Conservation (phyloP, 2,888 invertebrate genomes). For the Agapostemon virescens region DNA sequence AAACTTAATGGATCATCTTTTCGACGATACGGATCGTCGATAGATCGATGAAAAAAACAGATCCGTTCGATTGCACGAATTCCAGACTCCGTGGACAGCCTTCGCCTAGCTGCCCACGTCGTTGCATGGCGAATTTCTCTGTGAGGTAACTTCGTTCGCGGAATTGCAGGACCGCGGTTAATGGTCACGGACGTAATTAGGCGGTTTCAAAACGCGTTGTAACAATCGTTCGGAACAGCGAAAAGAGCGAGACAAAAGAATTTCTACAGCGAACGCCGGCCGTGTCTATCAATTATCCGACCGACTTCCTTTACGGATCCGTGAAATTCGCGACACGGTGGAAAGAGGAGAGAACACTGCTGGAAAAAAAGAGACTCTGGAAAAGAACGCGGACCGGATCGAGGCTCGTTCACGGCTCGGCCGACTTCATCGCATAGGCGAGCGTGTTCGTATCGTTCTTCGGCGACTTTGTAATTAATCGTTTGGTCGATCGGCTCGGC, state of each 20-base stretch:
- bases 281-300: constrained; percentile 24
- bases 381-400: background rate
- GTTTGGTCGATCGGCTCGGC: constrained; percentile 35
- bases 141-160: background rate
- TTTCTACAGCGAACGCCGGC: background rate
- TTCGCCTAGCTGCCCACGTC: background rate
- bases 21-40: too few species aligned
- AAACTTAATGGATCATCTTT: too few species aligned
- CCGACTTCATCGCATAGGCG: background rate
- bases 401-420: background rate
- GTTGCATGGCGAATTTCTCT: background rate
- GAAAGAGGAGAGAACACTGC: background rate
- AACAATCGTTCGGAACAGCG: background rate
- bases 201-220: background rate
- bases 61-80: too few species aligned
- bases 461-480: constrained; percentile 53
- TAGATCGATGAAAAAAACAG: too few species aligned
- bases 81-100: background rate
- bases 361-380: background rate
- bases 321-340: background rate
- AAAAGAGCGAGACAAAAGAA: constrained; percentile 5
- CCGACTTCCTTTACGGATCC: background rate
- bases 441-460: constrained; percentile 30
- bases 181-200: constrained; percentile 3
- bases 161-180: background rate